Evolutionary conservation across 2,797 vertebrate genomes (phyloP).

Genomic region (Trachurus trachurus): DNA sequence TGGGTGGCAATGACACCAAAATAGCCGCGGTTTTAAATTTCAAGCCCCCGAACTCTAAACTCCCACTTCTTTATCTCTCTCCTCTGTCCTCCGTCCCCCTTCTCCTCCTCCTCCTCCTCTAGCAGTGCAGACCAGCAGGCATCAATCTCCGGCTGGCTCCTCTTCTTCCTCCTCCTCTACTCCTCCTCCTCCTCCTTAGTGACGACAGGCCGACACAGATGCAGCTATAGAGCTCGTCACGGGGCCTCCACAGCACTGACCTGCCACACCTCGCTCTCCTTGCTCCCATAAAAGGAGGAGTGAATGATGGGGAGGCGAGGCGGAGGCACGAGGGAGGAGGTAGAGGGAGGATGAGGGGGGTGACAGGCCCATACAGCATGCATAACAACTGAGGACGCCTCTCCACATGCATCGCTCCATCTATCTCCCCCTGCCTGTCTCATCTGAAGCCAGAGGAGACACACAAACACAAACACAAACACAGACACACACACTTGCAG

Average conservation of each 20-base stretch:
- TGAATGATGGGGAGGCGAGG: conserved; percentile 72
- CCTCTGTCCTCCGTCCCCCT: background rate
- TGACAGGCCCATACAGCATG: conserved; percentile 68
- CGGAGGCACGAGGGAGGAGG: conserved; percentile 40
- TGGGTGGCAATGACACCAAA: background rate
- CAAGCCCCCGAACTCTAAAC: conserved; percentile 8
- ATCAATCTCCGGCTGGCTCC: conserved; percentile 59
- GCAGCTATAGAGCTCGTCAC: conserved; percentile 70
- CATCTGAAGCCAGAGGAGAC: conserved; percentile 59
- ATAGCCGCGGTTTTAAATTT: conserved; percentile 6
- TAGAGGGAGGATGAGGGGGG: conserved; percentile 41
- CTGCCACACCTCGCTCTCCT: conserved; percentile 62
- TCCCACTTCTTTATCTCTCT: background rate
- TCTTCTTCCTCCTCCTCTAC: conserved; percentile 15
- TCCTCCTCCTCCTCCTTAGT: conserved; percentile 11
- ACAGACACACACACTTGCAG: conserved; percentile 40
- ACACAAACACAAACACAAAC: conserved; percentile 17
- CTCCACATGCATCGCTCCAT: conserved; percentile 65
- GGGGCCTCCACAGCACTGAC: conserved; percentile 75
- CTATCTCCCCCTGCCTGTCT: conserved; percentile 61
- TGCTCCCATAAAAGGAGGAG: conserved; percentile 65
- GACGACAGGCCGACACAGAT: conserved; percentile 62
- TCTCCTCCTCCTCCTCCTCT: conserved; percentile 1
- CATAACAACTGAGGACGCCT: conserved; percentile 71
- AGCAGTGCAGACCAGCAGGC: conserved; percentile 47